Percentiles rank a stretch among this genome's conserved stretches.
phyloP scores from a whole-genome alignment of 2,113 vertebrate species.

The Arvicanthis niloticus region DNA sequence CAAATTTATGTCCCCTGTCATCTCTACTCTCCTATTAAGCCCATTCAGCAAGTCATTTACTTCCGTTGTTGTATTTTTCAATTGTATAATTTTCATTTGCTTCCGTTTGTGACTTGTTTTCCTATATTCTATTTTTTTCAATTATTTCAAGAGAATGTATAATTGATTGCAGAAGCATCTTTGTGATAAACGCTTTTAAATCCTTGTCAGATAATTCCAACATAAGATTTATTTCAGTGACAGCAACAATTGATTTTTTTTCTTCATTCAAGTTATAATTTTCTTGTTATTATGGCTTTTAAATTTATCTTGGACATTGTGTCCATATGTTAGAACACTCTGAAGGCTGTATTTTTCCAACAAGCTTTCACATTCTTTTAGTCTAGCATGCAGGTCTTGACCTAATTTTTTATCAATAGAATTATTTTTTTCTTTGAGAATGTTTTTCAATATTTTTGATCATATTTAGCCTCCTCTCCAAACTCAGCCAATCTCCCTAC shows the following conservation, averaged over 20 bases:
- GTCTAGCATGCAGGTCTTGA: conserved; percentile 18
- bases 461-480: background rate
- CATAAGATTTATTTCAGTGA: conserved; percentile 54
- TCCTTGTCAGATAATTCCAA: conserved; percentile 56
- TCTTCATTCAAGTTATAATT: conserved; percentile 57
- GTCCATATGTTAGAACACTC: conserved; percentile 2
- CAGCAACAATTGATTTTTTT: conserved; percentile 57
- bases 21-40: conserved; percentile 37
- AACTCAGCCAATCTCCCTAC: background rate
- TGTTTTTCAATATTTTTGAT: background rate
- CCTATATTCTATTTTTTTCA: conserved; percentile 50
- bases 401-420: background rate
- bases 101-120: conserved; percentile 40
- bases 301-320: conserved; percentile 43
- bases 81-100: conserved; percentile 61
- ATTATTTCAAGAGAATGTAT: conserved; percentile 65
- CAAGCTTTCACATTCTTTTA: background rate
- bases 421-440: background rate
- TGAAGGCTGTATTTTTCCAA: conserved; percentile 35
- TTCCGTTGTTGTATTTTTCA: conserved; percentile 51
- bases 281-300: conserved; percentile 61
- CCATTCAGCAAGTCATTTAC: conserved; percentile 55
- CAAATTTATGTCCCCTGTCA: conserved; percentile 39
- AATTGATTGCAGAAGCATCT: conserved; percentile 70
- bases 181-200: conserved; percentile 68